These are phyloP conservation scores for Chascanopsetta lugubris DNA, from an alignment of 2,113 vertebrate genomes.

Conservation along the genomic window DNA sequence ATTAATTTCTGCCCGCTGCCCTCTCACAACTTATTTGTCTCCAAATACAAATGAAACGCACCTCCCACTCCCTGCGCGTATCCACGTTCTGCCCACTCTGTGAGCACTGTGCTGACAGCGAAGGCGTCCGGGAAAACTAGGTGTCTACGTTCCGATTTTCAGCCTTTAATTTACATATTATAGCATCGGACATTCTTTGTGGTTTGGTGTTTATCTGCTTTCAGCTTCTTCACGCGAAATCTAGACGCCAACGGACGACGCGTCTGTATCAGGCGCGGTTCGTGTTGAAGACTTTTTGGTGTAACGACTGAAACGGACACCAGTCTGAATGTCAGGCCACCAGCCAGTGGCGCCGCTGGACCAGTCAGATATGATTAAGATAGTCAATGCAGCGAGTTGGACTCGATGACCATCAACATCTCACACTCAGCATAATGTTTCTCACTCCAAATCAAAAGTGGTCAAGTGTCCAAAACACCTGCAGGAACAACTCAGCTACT, in stretches of 20 bases:
- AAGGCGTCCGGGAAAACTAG: constrained; percentile 1
- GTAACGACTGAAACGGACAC: constrained; percentile 40
- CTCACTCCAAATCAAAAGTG: constrained; percentile 13
- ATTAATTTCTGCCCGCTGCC: constrained; percentile 56
- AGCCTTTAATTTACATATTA: not conserved
- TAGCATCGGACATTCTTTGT: not conserved
- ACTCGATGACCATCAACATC: constrained; percentile 15
- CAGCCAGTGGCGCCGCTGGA: constrained; percentile 55
- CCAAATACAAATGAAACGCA: constrained; percentile 61
- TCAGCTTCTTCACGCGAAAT: not conserved
- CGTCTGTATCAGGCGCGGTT: constrained; percentile 25
- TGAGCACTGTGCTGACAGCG: constrained; percentile 3
- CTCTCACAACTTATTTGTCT: constrained; percentile 49
- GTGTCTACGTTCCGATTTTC: not conserved
- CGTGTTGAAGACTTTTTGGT: constrained; percentile 37
- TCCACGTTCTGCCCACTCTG: constrained; percentile 42
- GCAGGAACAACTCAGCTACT: too few relatives aligned
- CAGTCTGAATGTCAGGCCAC: constrained; percentile 31
- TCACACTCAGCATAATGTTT: constrained; percentile 21
- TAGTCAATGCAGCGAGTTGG: constrained; percentile 28
- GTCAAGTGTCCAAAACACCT: not conserved
- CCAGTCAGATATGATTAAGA: constrained; percentile 27
- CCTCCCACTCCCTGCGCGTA: constrained; percentile 52
- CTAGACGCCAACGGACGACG: constrained; percentile 1
- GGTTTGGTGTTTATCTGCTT: not conserved